Evolutionary conservation across 2,888 invertebrate genomes (phyloP), one percentile per base, ranked within the genome.

Genomic region (Gasteruption jaculator): DNA sequence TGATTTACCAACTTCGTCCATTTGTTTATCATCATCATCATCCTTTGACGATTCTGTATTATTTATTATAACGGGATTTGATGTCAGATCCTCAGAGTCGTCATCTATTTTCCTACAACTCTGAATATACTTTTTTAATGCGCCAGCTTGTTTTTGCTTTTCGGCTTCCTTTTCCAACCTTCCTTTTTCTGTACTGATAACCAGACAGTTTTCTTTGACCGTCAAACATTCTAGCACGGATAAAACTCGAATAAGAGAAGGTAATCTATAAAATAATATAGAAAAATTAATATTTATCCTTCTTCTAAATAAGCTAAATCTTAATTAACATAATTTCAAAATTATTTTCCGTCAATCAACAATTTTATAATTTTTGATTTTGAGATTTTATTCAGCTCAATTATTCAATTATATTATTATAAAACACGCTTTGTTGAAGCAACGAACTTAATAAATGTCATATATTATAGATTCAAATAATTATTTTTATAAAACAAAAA

Each of bases 1-100:
- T 36, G 36, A 36, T 36, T 36, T 36, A 26, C 26, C 25, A 36
- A 36, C 36, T 25, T 25, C 26, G 26, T 36, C 26, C 36, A 36
- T 36, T 36, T 36, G 36, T 36, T 36, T 24, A 12, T 32, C 32
- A 16, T 36, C 36, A 15, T 36, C 25, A 22, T 36, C 36, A 15
- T 36, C 19, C 36, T 36, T 20, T 36, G 36, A 36, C 12, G 24
- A 36, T 24, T 36, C 26, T 19, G 15, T 36, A 32, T 16, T 32
- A 20, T 36, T 20, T 36, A 15, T 36, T 26, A 26, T 25, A 36
- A 36, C 16, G 18, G 15, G 26, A 36, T 27, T 26, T 36, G 36
- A 36, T 36, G 26, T 36, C 27, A 27, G 26, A 36, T 25, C 27
- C 26, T 27, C 29, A 27, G 29, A 27, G 29, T 27, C 29, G 29